Percentiles rank a stretch among this genome's conserved stretches.
Conservation (phyloP, 2,797 vertebrate species). For the Jordanella pulchra region DNA sequence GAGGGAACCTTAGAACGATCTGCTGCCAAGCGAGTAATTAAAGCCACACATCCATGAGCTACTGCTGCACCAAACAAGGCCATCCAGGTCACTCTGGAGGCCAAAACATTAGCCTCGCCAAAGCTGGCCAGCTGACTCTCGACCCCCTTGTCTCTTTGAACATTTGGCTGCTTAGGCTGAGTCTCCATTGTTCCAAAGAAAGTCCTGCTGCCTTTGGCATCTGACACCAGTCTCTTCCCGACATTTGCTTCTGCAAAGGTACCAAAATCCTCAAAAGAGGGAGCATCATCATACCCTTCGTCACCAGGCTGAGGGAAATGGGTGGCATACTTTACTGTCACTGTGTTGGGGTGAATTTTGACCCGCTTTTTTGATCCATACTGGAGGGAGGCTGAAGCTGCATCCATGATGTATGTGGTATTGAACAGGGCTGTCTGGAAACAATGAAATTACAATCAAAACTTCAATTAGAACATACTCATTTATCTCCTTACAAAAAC, state of each 20-base stretch:
- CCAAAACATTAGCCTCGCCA: conserved; percentile 86
- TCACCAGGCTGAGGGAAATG: conserved; percentile 97
- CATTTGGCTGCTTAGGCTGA: conserved; percentile 71
- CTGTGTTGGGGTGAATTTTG: conserved; percentile 95
- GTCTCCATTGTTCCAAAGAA: conserved; percentile 91
- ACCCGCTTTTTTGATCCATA: conserved; percentile 92
- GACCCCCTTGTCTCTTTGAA: conserved; percentile 75
- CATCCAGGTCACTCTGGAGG: conserved; percentile 91
- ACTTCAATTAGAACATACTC: neutral
- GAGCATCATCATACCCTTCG: conserved; percentile 88
- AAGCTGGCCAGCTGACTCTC: conserved; percentile 85
- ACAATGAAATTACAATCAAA: conserved; percentile 33
- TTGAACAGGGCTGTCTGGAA: conserved; percentile 57
- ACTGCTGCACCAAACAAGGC: conserved; percentile 92
- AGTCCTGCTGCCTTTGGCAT: conserved; percentile 83
- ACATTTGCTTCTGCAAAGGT: conserved; percentile 87
- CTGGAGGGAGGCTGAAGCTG: conserved; percentile 81
- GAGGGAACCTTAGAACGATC: conserved; percentile 97
- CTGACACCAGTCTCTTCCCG: conserved; percentile 85
- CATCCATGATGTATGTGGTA: conserved; percentile 84
- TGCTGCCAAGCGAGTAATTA: conserved; percentile 92
- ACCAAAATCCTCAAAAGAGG: conserved; percentile 87
- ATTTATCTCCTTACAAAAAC: conserved; percentile 17
- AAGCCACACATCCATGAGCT: conserved; percentile 94
- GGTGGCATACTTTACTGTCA: conserved; percentile 95